Evolutionary conservation across 2,113 vertebrate species (phyloP).

Genomic region (Trematomus loennbergii): DNA sequence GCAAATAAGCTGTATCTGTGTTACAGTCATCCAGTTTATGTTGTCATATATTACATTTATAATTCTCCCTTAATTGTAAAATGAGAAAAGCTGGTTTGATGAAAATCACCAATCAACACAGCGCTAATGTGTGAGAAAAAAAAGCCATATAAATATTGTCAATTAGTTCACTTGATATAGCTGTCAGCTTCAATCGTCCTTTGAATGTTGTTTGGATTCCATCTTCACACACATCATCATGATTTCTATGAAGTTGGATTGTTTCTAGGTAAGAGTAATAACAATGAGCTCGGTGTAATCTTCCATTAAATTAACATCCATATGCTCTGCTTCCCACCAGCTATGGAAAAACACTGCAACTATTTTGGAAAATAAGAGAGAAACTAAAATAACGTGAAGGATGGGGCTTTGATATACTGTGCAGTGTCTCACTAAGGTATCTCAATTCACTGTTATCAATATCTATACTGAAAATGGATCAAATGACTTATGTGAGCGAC

Average conservation of each 20-base stretch:
- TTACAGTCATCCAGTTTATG: not conserved
- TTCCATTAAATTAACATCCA: constrained; percentile 18
- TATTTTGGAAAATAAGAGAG: not conserved
- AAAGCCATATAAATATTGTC: constrained; percentile 12
- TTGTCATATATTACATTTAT: not conserved
- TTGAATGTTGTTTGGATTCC: constrained; percentile 17
- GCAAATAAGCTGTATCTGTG: not conserved
- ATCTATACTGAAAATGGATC: not conserved
- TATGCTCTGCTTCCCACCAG: constrained; percentile 17
- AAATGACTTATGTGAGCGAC: not conserved
- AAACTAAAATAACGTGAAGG: not conserved
- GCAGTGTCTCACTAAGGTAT: not conserved
- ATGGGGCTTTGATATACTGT: not conserved
- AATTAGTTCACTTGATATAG: constrained; percentile 32
- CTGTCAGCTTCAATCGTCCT: constrained; percentile 53
- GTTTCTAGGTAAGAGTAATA: constrained; percentile 37
- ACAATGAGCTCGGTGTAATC: constrained; percentile 12
- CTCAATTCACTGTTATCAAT: not conserved
- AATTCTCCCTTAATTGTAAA: not conserved
- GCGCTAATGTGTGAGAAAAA: not conserved
- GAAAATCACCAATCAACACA: not conserved
- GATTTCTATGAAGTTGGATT: constrained; percentile 44
- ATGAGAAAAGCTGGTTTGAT: not conserved
- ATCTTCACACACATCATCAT: constrained; percentile 21
- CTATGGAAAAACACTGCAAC: not conserved